Evolutionary conservation across 2,888 invertebrate genomes (phyloP), one percentile per base, ranked within the genome.

Genomic region (Cryptocephalus moraei): DNA sequence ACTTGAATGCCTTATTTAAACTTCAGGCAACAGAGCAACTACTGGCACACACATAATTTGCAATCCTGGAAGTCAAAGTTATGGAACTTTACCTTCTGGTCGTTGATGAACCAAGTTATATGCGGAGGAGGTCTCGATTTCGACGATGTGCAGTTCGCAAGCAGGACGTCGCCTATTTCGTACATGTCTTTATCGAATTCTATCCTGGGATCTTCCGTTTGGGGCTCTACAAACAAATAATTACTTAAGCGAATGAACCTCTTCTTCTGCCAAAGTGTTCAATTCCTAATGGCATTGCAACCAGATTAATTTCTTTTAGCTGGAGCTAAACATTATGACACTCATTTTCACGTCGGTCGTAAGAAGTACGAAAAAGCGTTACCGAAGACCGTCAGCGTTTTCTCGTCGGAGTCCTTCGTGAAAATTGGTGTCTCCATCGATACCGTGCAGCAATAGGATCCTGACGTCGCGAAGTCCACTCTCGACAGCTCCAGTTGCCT

Each of bases 361-460:
- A 6, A 22, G 22, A 22, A 22, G 6, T 22, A 22, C 22, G 22
- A 22, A 22, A 14, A 31, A 1, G 46, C 49, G 46, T 79, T 70
- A 89, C 90, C 82, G 71, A 88, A 87, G 50, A 90, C 84, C 62
- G 80, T 84, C 59, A 90, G 75, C 68, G 85, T 81, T 66, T 85
- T 84, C 60, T 79, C 76, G 60, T 82, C 81, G 33, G 88, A 87
- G 58, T 83, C 80, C 73, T 87, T 86, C 36, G 86, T 87, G 70
- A 85, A 89, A 62, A 90, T 81, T 8, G 90, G 87, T 43, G 86
- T 81, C 64, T 86, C 84, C 62, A 86, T 80, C 46, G 89, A 86
- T 31, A 90, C 88, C 65, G 86, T 84, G 66, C 91, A 91, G 49
- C 80, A 82, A 71, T 90, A 91, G 45, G 79, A 75, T 31, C 89